Conservation (phyloP, 2,113 vertebrate species). For the Cinclus cinclus region DNA sequence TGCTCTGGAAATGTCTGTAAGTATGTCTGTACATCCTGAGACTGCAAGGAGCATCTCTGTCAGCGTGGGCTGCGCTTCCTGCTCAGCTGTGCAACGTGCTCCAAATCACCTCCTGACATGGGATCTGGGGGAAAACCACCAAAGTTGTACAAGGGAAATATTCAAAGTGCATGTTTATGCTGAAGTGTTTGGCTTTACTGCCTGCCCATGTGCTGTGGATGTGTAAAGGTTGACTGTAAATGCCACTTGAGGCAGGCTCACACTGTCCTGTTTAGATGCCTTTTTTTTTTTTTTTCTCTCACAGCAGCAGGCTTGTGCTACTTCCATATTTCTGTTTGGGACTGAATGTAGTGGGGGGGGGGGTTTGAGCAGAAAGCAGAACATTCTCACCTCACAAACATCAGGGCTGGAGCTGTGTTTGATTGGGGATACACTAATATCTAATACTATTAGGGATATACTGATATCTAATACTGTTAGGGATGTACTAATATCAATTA, state of each 20-base stretch:
- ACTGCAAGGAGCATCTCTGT: background rate
- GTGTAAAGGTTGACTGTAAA: background rate
- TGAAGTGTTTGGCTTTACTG: background rate
- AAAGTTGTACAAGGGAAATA: background rate
- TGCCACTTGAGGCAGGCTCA: background rate
- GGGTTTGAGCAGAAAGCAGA: background rate
- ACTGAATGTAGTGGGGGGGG: background rate
- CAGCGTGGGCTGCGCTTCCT: background rate
- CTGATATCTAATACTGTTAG: too few species aligned
- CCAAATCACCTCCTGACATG: background rate
- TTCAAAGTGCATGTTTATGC: background rate
- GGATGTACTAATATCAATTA: too few species aligned
- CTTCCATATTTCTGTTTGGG: background rate
- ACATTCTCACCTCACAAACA: background rate
- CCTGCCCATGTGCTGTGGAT: rapidly evolving
- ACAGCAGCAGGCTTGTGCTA: background rate
- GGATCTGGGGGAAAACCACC: background rate
- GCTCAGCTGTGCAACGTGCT: background rate
- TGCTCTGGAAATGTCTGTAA: background rate
- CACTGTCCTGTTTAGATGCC: background rate
- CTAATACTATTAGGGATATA: too few species aligned
- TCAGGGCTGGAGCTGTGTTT: background rate
- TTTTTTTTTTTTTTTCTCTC: background rate
- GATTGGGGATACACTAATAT: background rate
- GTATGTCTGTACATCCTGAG: background rate